Evolutionary conservation across 1,140 invertebrate genomes (phyloP).

Genomic region (Drosophila nasuta): DNA sequence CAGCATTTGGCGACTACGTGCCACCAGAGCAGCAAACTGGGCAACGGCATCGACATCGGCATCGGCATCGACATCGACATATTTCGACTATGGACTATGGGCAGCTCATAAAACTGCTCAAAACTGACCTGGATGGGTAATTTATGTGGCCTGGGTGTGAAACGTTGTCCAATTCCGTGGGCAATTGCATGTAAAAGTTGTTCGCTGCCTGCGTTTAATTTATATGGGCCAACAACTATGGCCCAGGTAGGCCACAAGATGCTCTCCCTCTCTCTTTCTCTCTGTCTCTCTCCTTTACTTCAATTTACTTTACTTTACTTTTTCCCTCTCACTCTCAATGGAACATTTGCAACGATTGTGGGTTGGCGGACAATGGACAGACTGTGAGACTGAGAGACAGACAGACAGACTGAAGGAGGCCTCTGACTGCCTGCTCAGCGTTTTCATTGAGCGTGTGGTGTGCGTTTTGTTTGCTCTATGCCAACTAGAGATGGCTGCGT

Average conservation of each 20-base stretch:
- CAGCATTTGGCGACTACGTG: constrained; percentile 55
- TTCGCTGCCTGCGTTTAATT: constrained; percentile 76
- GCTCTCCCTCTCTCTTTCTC: background rate
- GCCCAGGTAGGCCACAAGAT: constrained; percentile 47
- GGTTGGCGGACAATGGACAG: constrained; percentile 1
- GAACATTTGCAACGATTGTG: constrained; percentile 28
- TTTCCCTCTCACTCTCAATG: constrained; percentile 1
- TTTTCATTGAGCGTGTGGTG: constrained; percentile 67
- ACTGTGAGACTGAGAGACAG: constrained; percentile 9
- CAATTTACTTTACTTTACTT: too few species aligned
- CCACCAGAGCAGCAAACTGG: constrained; percentile 10
- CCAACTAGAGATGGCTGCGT: constrained; percentile 26
- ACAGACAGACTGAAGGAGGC: background rate
- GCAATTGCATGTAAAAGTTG: constrained; percentile 81
- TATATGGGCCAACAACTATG: constrained; percentile 64
- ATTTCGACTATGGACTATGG: too few species aligned
- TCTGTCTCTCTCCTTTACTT: background rate
- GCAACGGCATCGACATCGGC: background rate
- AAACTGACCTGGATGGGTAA: constrained; percentile 76
- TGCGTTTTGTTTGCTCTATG: constrained; percentile 35
- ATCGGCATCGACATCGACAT: background rate
- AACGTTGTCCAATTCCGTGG: constrained; percentile 58
- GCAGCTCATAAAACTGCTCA: constrained; percentile 68
- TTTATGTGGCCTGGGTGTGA: constrained; percentile 76
- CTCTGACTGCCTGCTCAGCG: constrained; percentile 59